Conservation (phyloP, 1,140 invertebrate species). For the Globodera ellingtonae region DNA sequence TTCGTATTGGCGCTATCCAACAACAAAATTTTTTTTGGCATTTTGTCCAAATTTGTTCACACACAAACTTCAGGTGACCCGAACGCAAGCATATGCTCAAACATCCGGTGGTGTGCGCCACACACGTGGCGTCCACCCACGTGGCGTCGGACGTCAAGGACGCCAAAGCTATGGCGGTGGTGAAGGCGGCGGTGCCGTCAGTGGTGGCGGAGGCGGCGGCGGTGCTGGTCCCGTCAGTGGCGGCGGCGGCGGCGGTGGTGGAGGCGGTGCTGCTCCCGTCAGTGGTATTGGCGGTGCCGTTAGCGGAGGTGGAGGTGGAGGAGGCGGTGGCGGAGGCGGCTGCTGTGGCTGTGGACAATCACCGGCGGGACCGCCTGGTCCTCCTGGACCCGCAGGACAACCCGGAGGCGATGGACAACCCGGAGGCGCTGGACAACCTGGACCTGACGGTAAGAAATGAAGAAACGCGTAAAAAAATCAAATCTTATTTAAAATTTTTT, state of each 20-base stretch:
- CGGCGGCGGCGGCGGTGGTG: background rate
- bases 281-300: background rate
- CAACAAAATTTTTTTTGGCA: background rate
- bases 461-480: background rate
- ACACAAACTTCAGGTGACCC: background rate
- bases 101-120: background rate
- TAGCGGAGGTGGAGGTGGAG: constrained; percentile 25
- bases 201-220: background rate
- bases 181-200: background rate
- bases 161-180: constrained; percentile 9
- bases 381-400: constrained; percentile 38
- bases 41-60: no score
- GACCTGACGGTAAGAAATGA: constrained; percentile 10
- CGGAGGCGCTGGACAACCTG: constrained; percentile 15
- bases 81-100: background rate
- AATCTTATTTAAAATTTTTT: background rate
- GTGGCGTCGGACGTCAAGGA: background rate
- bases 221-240: background rate
- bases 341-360: constrained; percentile 51
- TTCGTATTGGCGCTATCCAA: constrained; percentile 12
- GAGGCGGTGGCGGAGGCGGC: constrained; percentile 32
- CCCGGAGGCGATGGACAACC: constrained; percentile 25
- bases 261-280: background rate
- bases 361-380: constrained; percentile 48
- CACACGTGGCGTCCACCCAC: background rate